phyloP scores from a whole-genome alignment of 2,888 invertebrate genomes.

The Arctia plantaginis region DNA sequence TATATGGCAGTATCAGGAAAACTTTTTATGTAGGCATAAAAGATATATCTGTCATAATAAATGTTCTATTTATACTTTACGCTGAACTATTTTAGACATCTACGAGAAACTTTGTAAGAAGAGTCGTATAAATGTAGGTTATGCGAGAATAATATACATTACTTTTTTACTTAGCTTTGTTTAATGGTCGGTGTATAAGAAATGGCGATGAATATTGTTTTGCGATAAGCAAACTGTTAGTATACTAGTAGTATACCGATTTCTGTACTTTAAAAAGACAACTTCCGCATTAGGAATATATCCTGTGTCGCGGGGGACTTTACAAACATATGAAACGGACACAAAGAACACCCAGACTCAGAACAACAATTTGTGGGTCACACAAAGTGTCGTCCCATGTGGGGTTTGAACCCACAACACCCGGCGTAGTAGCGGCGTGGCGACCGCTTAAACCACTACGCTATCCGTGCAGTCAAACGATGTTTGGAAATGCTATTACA shows the following conservation, averaged over 20 bases:
- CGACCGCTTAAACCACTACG: too few relatives aligned
- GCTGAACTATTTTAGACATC: not conserved
- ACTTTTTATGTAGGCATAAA: not conserved
- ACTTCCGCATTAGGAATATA: too few relatives aligned
- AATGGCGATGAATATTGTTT: not conserved
- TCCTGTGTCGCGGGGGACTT: too few relatives aligned
- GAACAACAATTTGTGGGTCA: too few relatives aligned
- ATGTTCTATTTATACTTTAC: constrained; percentile 1
- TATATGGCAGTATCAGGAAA: not conserved
- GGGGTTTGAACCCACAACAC: too few relatives aligned
- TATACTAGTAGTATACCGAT: not conserved
- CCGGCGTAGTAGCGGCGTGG: too few relatives aligned
- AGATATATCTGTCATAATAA: not conserved
- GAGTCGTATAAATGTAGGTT: not conserved
- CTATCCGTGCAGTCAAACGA: too few relatives aligned
- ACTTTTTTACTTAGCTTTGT: not conserved
- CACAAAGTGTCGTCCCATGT: too few relatives aligned
- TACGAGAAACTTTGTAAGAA: not conserved
- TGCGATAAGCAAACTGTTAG: not conserved
- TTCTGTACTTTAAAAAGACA: too few relatives aligned
- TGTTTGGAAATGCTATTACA: not conserved
- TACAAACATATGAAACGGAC: too few relatives aligned
- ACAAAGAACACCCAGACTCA: too few relatives aligned
- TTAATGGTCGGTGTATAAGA: constrained; percentile 5
- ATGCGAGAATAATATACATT: not conserved